Base-by-base conservation (phyloP, 23 tunicate genomes). In the Clavelina lepadiformis region DNA sequence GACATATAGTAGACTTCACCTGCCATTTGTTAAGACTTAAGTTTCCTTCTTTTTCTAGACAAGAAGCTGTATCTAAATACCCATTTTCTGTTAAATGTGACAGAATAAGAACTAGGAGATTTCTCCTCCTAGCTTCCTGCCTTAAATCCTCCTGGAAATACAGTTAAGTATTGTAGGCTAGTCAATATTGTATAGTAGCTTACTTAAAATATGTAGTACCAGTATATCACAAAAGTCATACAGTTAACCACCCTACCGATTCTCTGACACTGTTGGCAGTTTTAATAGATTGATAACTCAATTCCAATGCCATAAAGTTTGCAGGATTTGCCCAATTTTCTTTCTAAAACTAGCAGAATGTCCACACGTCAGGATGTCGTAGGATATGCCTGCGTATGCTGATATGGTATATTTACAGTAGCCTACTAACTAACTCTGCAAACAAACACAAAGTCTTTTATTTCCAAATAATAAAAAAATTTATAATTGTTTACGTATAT, bases 231-330 rank as follows among this genome's bases (percentile, higher is more conserved):
- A n/a, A n/a, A n/a, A n/a, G n/a, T n/a, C n/a, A n/a, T n/a, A n/a
- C n/a, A n/a, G n/a, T n/a, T n/a, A n/a, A n/a, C n/a, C n/a, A n/a
- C n/a, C 96, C 60, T 73, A 87, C 97, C 47, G 97, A 89, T 70
- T 89, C 97, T 24, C 96, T 58, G 13, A 89, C 97, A 74, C 77
- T 86, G 63, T 89, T 89, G 34, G 97, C 97, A 33, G 97, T 89
- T 65, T 89, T 89, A 3, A 89, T 64, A 27, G 97, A 89, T 60
- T 89, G 97, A 63, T 89, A 89, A 38, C 81, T 89, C 22, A 89
- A 46, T 47, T 89, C 97, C 51, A 73, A 56, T 0, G 91, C 71
- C 91, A 82, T 82, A 4, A n/a, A n/a, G n/a, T n/a, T n/a, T n/a
- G n/a, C n/a, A n/a, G n/a, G n/a, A n/a, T n/a, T n/a, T n/a, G n/a